A percentile compares a stretch with the other conserved stretches of the same genome.
Conservation (phyloP, 2,797 vertebrate species). For the Nasua narica region DNA sequence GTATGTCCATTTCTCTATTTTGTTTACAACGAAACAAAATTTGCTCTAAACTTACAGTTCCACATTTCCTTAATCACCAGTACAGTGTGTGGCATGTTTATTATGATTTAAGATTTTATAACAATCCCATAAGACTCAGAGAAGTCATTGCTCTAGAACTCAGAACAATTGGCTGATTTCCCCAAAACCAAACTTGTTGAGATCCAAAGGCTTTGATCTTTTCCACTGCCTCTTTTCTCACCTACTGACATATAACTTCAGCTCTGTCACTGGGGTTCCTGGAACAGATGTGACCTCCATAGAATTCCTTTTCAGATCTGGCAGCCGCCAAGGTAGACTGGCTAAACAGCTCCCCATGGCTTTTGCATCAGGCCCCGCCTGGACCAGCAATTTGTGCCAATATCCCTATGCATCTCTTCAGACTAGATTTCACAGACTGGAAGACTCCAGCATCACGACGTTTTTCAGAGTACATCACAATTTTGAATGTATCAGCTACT, state of each 20-base stretch:
- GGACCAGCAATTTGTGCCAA: not conserved
- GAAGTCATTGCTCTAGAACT: not conserved
- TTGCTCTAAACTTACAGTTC: not conserved
- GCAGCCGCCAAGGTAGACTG: not conserved
- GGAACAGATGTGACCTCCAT: too few relatives aligned
- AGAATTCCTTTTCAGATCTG: not conserved
- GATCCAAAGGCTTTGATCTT: not conserved
- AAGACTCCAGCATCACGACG: rapidly evolving
- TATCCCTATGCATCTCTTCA: not conserved
- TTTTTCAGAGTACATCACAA: not conserved
- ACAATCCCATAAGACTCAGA: not conserved
- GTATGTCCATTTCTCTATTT: not conserved
- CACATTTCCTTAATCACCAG: not conserved
- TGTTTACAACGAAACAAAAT: not conserved
- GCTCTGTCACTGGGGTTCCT: not conserved
- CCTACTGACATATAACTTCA: not conserved
- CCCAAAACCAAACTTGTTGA: not conserved
- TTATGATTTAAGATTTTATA: not conserved
- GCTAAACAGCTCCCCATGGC: not conserved
- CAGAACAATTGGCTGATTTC: not conserved
- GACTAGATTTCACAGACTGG: not conserved
- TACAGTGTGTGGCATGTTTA: not conserved
- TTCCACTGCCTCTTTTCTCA: not conserved
- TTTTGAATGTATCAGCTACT: not conserved
- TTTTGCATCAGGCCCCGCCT: not conserved